Evolutionary conservation across 2,797 vertebrate genomes (phyloP).

Genomic region (Novumbra hubbsi): DNA sequence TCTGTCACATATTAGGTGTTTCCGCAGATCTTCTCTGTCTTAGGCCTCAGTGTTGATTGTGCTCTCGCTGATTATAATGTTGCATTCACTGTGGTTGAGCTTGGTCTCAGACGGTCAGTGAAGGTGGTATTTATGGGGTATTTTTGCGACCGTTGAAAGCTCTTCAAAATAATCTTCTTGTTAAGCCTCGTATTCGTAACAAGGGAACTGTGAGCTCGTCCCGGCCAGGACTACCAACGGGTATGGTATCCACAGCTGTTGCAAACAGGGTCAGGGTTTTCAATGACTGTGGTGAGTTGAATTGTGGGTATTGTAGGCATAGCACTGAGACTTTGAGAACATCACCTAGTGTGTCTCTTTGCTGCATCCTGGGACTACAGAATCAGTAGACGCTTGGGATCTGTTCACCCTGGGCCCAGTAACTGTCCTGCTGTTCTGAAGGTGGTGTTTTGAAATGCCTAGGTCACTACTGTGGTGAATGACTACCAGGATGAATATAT

Average conservation of each 20-base stretch:
- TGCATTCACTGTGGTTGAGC: neutral
- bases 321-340: too few relatives aligned
- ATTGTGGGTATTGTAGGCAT: neutral
- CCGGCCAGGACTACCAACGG: neutral
- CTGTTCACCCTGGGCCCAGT: neutral
- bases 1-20: neutral
- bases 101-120: neutral
- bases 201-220: neutral
- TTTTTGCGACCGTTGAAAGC: neutral
- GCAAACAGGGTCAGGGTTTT: neutral
- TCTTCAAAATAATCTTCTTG: neutral
- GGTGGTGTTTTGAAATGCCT: neutral
- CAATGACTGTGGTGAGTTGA: neutral
- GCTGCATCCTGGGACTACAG: neutral
- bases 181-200: neutral
- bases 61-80: neutral
- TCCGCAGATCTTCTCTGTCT: neutral
- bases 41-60: conserved; percentile 5
- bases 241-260: neutral
- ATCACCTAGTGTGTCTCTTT: neutral
- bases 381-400: neutral
- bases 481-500: neutral
- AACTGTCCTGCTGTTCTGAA: neutral
- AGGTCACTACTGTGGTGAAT: neutral
- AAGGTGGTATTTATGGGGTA: too few relatives aligned